Base-by-base conservation (phyloP, 2,888 invertebrate genomes). In the Campopleginae sp. region DNA sequence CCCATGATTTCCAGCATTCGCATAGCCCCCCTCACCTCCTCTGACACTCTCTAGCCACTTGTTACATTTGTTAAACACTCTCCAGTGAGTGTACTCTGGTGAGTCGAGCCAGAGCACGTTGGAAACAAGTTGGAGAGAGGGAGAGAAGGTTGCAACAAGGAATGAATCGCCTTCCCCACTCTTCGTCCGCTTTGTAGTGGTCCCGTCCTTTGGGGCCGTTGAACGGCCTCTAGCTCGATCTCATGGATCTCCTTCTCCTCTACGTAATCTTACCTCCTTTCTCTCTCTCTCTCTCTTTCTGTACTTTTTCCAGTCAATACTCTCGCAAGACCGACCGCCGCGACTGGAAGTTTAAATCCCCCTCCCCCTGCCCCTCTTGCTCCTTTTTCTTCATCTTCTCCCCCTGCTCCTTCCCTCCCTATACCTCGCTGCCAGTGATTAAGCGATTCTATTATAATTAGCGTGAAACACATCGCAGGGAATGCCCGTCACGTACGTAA, bases 391-490 rank as follows among this genome's bases (percentile, higher is more conserved):
- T 27, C 17, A 61, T 44, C 44, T 44, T 75, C 31, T 46, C 65
- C 31, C 31, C 61, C 31, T 65, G 48, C 54, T 33, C 61, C 70
- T 61, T 31, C 72, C 48, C 71, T 33, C 42, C 19, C n/a, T 74
- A 48, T 71, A 80, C 54, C 76, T 31, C 4, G 77, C 76, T 76
- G 71, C 79, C 68, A 83, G 85, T 89, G 88, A 89, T 90, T 89
- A 88, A 89, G 89, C 86, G 88, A 88, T 89, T 90, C 87, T 81
- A 88, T 89, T 88, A 88, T 88, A 89, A 90, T 89, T 89, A 90
- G 88, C 85, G 86, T 81, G 87, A 86, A 88, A 85, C 86, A 88
- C 86, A 88, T 75, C 79, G 33, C 82, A 71, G 80, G 65, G 86
- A 84, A 86, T 88, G 86, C 86, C 81, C 81, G 82, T 87, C 88